Percentiles rank a stretch among this genome's conserved stretches.
These are phyloP conservation scores for Linnaemya vulpina DNA, from an alignment of 2,888 invertebrate species.

Conservation along the genomic window DNA sequence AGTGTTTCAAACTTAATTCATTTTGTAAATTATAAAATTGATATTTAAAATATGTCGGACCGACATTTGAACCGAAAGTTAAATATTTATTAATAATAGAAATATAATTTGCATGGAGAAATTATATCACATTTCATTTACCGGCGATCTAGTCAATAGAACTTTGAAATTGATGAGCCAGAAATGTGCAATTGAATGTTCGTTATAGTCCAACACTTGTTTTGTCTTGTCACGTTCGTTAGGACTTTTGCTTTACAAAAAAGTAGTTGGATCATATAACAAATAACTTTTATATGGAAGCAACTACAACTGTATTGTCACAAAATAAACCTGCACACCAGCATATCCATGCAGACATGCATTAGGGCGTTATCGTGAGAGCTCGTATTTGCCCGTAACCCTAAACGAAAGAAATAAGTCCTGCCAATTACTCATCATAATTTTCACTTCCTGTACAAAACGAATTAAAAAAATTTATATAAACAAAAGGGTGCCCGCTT, in stretches of 20 bases:
- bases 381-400: slow-evolving; percentile 16
- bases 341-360: background rate
- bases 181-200: no score
- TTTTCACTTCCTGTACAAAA: slow-evolving; percentile 52
- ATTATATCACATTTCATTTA: no score
- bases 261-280: background rate
- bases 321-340: background rate
- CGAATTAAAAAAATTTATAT: slow-evolving; percentile 30
- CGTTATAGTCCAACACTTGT: no score
- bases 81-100: no score
- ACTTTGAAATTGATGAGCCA: no score
- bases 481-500: slow-evolving; percentile 30
- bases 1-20: no score
- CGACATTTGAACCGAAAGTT: no score
- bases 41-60: no score
- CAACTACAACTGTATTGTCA: background rate
- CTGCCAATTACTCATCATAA: background rate
- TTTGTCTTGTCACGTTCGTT: no score
- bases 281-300: background rate
- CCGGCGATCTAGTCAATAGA: no score
- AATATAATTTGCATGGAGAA: no score
- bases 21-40: no score
- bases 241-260: background rate
- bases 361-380: background rate
- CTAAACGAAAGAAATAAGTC: background rate